phyloP scores from a whole-genome alignment of 2,113 vertebrate genomes.

The Solenodon paradoxus region DNA sequence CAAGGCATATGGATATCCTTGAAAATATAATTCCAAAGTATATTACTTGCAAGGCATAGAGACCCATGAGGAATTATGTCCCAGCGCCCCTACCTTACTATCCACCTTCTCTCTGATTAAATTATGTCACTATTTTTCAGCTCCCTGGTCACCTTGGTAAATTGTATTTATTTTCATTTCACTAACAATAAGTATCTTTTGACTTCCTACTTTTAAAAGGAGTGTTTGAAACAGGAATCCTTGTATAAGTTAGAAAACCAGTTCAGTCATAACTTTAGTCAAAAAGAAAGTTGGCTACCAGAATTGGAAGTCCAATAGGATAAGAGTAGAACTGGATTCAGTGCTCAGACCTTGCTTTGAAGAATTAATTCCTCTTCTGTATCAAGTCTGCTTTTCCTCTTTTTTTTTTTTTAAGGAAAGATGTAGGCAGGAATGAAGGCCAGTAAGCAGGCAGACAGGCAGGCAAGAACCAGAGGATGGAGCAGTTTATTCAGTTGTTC shows the following conservation, averaged over 20 bases:
- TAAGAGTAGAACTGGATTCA: background rate
- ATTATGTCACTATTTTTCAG: background rate
- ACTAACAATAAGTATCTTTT: background rate
- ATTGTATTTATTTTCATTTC: conserved; percentile 14
- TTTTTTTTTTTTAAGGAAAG: too few relatives aligned
- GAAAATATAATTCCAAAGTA: background rate
- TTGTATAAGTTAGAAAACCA: background rate
- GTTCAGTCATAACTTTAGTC: background rate
- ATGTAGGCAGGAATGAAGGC: too few relatives aligned
- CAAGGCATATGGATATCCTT: background rate
- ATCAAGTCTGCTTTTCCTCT: too few relatives aligned
- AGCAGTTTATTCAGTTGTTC: background rate
- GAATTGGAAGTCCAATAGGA: background rate
- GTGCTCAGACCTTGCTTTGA: background rate
- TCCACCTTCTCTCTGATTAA: background rate
- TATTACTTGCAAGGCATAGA: background rate
- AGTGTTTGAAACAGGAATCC: background rate
- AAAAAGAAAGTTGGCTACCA: background rate
- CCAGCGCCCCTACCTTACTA: background rate
- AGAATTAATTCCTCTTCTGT: background rate
- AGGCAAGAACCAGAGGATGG: too few relatives aligned
- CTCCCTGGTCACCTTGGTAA: background rate
- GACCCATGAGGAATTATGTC: background rate
- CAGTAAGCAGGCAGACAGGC: too few relatives aligned
- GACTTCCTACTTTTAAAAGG: background rate